Conservation (phyloP, 2,888 invertebrate genomes). For the Myopa tessellatipennis region DNA sequence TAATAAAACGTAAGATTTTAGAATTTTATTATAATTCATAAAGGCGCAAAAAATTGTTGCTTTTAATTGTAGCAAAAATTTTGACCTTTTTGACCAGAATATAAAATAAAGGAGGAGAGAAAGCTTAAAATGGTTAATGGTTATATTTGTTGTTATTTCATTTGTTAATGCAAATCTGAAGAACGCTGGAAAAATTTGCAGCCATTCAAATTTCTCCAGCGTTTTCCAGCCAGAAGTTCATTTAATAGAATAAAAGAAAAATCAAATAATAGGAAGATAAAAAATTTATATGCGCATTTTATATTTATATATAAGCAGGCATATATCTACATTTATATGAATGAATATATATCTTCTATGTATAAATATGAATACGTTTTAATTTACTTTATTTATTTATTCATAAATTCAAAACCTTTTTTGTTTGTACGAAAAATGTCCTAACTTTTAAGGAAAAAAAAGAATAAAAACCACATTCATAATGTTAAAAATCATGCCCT, state of each 20-base stretch:
- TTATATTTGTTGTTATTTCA: conserved; percentile 22
- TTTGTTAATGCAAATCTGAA: neutral
- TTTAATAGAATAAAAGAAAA: conserved; percentile 19
- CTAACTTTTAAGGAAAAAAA: neutral
- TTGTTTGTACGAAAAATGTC: conserved; percentile 11
- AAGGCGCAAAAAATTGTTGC: conserved; percentile 44
- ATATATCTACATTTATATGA: too few species aligned
- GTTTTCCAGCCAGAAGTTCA: conserved; percentile 45
- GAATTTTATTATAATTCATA: neutral
- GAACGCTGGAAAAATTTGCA: conserved; percentile 62
- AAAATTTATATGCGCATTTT: conserved; percentile 47
- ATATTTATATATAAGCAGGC: neutral
- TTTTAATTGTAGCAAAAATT: conserved; percentile 22
- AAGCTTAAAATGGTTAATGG: neutral
- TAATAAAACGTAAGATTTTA: neutral
- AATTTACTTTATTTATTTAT: too few species aligned
- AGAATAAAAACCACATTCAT: neutral
- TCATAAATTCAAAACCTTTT: too few species aligned
- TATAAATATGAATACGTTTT: too few species aligned
- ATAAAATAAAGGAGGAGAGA: too few species aligned
- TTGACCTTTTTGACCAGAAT: neutral
- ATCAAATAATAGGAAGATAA: neutral
- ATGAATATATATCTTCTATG: too few species aligned
- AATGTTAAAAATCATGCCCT: too few species aligned
- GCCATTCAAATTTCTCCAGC: conserved; percentile 67